phyloP scores from a whole-genome alignment of 64 coral and sea anemone species.

The Hydrozoanthus tunicans region DNA sequence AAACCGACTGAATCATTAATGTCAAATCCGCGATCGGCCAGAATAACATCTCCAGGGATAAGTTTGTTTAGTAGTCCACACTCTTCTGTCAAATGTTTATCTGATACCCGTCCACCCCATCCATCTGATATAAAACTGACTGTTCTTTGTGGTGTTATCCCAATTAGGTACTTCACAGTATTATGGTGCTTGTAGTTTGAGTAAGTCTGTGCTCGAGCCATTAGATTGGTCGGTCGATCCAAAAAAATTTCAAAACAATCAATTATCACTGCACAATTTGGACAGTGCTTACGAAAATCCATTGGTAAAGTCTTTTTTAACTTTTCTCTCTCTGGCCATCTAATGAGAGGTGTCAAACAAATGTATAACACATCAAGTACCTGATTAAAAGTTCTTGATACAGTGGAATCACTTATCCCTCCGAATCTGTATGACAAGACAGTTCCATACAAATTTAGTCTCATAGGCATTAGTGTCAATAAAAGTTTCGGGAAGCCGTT shows the following conservation, averaged over 20 bases:
- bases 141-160: constrained; percentile 55
- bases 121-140: constrained; percentile 59
- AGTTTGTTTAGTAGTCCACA: constrained; percentile 39
- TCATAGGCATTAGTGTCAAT: constrained; percentile 45
- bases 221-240: background rate
- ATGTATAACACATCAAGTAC: constrained; percentile 52
- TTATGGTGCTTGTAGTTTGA: background rate
- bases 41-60: constrained; percentile 35
- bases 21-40: constrained; percentile 49
- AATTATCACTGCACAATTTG: constrained; percentile 49
- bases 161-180: constrained; percentile 59
- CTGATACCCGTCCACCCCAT: constrained; percentile 31
- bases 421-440: constrained; percentile 61
- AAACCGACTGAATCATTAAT: constrained; percentile 56
- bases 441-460: constrained; percentile 34
- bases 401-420: constrained; percentile 49
- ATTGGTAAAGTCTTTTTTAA: constrained; percentile 45
- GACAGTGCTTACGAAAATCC: constrained; percentile 34
- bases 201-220: constrained; percentile 17
- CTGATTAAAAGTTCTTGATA: constrained; percentile 39
- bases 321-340: constrained; percentile 52
- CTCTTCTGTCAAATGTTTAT: constrained; percentile 45
- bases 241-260: constrained; percentile 63
- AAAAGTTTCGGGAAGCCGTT: constrained; percentile 43
- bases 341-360: constrained; percentile 48